A percentile compares a stretch with the other conserved stretches of the same genome.
Conservation (phyloP, 30 jellyfish, hydroid and myxozoan species). For the Pelagia noctiluca region DNA sequence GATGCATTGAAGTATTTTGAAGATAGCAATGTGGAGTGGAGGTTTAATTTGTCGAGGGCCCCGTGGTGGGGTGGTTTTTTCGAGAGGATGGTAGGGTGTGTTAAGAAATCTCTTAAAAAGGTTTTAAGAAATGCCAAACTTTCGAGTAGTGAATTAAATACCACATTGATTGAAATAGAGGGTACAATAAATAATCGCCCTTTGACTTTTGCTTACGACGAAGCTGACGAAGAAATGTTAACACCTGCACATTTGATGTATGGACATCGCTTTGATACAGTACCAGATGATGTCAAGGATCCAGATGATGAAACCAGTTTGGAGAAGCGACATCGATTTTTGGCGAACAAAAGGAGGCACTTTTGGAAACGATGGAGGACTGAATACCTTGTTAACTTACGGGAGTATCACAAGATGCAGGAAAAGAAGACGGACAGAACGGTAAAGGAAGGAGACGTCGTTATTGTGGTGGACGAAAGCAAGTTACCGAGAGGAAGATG, state of each 20-base stretch:
- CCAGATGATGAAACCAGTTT: not conserved
- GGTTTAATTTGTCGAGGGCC: constrained; percentile 71
- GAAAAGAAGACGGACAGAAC: not conserved
- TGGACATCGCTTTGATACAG: not conserved
- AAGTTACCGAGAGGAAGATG: not conserved
- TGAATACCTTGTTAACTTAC: not conserved
- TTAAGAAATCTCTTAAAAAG: not conserved
- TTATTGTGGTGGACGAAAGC: not conserved
- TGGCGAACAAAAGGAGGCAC: not conserved
- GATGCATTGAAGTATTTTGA: constrained; percentile 43
- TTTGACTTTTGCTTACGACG: not conserved
- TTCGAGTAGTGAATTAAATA: not conserved
- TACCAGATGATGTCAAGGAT: not conserved
- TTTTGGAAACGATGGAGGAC: not conserved
- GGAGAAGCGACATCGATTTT: not conserved
- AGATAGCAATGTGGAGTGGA: constrained; percentile 51
- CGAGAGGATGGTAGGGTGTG: constrained; percentile 37
- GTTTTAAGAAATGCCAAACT: not conserved
- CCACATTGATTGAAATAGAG: not conserved
- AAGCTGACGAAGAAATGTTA: not conserved
- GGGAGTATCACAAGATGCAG: not conserved
- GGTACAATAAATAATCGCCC: not conserved
- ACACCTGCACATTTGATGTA: not conserved
- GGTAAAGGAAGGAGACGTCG: not conserved
- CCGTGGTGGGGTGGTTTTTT: constrained; percentile 84